A percentile compares a stretch with the other conserved stretches of the same genome.
Conservation (phyloP, 2,797 vertebrate genomes). For the Zalophus californianus region DNA sequence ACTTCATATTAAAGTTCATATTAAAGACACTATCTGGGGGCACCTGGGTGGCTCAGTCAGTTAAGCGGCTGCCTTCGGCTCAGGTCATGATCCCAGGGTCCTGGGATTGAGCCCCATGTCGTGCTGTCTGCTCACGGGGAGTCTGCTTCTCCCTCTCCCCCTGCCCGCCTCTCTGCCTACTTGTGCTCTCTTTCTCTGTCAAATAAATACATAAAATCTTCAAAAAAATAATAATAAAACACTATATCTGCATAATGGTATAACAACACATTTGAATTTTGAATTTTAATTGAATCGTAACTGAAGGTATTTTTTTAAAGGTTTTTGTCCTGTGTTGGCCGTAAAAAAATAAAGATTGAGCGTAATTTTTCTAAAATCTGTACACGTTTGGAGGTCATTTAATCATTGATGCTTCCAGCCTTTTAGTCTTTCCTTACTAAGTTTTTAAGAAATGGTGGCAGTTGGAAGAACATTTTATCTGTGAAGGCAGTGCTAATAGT, state of each 20-base stretch:
- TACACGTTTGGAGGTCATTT: neutral
- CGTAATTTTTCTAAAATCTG: slow-evolving; percentile 20
- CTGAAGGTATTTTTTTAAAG: neutral
- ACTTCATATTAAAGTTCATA: neutral
- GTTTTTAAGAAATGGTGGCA: neutral
- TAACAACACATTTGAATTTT: neutral
- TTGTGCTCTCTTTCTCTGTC: too few species aligned
- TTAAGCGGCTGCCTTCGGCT: too few species aligned
- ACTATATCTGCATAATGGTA: neutral
- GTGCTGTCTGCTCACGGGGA: too few species aligned
- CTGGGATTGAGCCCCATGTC: too few species aligned
- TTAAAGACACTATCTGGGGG: neutral
- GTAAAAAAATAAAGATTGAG: neutral
- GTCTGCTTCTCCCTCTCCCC: too few species aligned
- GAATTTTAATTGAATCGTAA: neutral
- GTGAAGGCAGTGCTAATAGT: neutral
- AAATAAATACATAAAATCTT: too few species aligned
- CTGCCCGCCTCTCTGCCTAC: too few species aligned
- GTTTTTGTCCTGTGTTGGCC: neutral
- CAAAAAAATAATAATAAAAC: neutral
- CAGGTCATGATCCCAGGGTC: too few species aligned
- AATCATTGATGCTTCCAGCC: neutral
- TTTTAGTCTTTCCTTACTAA: neutral
- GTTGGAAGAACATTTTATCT: neutral
- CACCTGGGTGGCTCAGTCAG: too few species aligned